Evolutionary conservation across 2,888 invertebrate species (phyloP).

Genomic region (Brachypalpus laphriformis): DNA sequence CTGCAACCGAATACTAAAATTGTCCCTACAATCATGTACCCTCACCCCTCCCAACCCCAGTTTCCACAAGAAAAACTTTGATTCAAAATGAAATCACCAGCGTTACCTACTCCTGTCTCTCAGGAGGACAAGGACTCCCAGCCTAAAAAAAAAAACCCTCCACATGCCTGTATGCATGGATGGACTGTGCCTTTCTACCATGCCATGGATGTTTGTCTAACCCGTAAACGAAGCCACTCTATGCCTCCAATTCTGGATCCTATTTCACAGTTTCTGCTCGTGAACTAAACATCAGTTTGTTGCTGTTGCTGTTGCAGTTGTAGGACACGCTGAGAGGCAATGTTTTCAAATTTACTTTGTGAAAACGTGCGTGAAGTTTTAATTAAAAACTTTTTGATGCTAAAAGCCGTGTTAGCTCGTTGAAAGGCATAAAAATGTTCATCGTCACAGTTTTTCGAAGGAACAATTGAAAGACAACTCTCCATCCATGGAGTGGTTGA

Average conservation of each 20-base stretch:
- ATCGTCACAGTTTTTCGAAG: constrained; percentile 30
- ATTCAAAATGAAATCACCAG: constrained; percentile 66
- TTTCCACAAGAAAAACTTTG: constrained; percentile 57
- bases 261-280: constrained; percentile 71
- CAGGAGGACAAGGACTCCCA: constrained; percentile 30
- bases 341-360: constrained; percentile 73
- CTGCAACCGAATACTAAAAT: constrained; percentile 72
- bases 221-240: constrained; percentile 32
- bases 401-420: constrained; percentile 71
- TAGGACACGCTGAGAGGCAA: constrained; percentile 56
- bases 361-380: constrained; percentile 75
- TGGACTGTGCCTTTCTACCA: constrained; percentile 52
- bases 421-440: constrained; percentile 69
- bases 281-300: constrained; percentile 67
- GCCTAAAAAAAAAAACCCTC: neutral
- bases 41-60: constrained; percentile 37
- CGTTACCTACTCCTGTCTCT: constrained; percentile 32
- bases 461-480: constrained; percentile 61
- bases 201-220: constrained; percentile 1
- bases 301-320: constrained; percentile 54
- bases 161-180: constrained; percentile 62
- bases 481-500: neutral
- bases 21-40: constrained; percentile 40
- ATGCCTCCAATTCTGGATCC: constrained; percentile 57
- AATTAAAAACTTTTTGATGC: constrained; percentile 71